These are phyloP conservation scores for Lasioglossum marginatum DNA, from an alignment of 2,888 invertebrate genomes.

Conservation along the genomic window DNA sequence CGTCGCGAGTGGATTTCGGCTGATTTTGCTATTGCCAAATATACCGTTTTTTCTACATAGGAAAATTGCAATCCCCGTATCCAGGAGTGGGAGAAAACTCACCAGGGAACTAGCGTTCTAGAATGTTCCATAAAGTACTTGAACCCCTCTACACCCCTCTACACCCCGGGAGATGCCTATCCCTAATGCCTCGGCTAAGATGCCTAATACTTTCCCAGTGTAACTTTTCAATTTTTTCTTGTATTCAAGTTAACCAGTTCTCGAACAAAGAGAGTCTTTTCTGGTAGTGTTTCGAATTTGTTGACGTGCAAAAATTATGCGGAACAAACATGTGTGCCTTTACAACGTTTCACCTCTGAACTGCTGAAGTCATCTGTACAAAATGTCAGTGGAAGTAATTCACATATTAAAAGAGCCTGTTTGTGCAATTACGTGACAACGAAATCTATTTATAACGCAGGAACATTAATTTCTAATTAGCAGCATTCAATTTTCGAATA, in stretches of 20 bases:
- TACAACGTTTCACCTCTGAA: background rate
- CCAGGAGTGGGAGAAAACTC: too few species aligned
- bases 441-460: background rate
- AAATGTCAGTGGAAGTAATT: background rate
- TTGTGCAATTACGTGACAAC: background rate
- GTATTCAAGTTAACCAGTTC: too few species aligned
- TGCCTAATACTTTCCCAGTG: too few species aligned
- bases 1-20: too few species aligned
- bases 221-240: background rate
- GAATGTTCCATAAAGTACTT: too few species aligned
- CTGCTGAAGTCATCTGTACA: background rate
- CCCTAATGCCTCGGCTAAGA: too few species aligned
- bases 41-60: too few species aligned
- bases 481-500: slow-evolving; percentile 9
- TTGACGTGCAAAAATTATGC: background rate
- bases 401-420: background rate
- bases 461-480: background rate
- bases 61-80: too few species aligned
- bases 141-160: too few species aligned
- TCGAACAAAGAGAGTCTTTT: background rate
- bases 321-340: background rate
- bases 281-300: background rate
- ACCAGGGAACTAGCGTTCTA: too few species aligned
- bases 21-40: too few species aligned
- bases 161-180: too few species aligned